Evolutionary conservation across 1,140 invertebrate genomes (phyloP).

Genomic region (Nebria ingens): DNA sequence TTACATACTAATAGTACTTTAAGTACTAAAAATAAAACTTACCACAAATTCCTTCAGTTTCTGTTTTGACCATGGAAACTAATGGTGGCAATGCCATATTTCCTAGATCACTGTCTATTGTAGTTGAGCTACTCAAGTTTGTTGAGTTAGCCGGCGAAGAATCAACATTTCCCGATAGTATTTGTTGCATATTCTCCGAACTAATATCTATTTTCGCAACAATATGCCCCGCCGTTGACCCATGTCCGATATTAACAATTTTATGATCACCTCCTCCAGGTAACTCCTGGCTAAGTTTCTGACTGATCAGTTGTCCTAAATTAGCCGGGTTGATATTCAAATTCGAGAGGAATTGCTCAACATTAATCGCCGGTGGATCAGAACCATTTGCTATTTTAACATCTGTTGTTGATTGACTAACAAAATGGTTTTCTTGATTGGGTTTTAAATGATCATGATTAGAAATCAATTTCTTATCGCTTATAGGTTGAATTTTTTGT

Average conservation of each 20-base stretch:
- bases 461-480: background rate
- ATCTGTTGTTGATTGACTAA: no score
- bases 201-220: conserved; percentile 3
- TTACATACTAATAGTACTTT: background rate
- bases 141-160: conserved; percentile 15
- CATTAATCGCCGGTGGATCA: background rate
- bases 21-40: background rate
- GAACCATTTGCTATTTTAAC: background rate
- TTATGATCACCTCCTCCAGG: background rate
- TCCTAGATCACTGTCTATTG: no score
- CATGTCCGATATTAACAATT: background rate
- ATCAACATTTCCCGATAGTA: conserved; percentile 13
- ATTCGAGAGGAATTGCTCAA: background rate
- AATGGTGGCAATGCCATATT: conserved; percentile 12
- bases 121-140: no score
- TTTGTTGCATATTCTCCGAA: conserved; percentile 12
- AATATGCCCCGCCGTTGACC: background rate
- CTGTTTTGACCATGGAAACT: conserved; percentile 7
- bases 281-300: conserved; percentile 3
- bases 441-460: background rate
- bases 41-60: background rate
- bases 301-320: conserved; percentile 11
- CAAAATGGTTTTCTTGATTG: background rate
- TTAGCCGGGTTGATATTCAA: background rate
- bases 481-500: background rate